Conservation (phyloP, 2,797 vertebrate genomes). For the Acridotheres tristis region DNA sequence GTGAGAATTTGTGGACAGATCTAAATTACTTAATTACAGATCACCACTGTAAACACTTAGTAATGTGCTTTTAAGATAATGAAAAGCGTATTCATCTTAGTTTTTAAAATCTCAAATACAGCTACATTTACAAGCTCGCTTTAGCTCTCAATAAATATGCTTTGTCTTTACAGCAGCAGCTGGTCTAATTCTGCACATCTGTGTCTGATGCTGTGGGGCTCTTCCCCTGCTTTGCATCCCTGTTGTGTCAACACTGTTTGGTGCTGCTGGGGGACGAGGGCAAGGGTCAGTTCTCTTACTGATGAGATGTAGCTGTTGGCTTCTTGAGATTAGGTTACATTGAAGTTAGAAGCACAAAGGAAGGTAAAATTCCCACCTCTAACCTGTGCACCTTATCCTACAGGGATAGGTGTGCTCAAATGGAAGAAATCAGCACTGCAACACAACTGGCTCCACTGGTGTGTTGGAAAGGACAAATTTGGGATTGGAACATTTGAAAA, state of each 20-base stretch:
- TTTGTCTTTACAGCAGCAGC: neutral
- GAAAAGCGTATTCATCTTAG: neutral
- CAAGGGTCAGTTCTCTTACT: conserved; percentile 30
- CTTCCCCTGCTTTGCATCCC: neutral
- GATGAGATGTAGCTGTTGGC: conserved; percentile 16
- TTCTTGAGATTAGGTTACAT: neutral
- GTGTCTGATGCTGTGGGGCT: neutral
- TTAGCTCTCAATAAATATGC: conserved; percentile 9
- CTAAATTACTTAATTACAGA: conserved; percentile 15
- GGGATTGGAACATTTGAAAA: neutral
- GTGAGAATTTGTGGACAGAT: conserved; percentile 30
- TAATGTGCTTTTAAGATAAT: conserved; percentile 44
- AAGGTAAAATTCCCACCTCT: neutral
- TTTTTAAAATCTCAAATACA: conserved; percentile 37
- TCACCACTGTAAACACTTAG: conserved; percentile 6
- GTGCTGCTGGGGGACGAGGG: neutral
- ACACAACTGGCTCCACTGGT: neutral
- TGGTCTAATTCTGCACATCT: neutral
- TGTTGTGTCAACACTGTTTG: conserved; percentile 23
- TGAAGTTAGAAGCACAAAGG: neutral
- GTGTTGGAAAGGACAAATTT: neutral
- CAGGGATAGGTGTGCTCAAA: neutral
- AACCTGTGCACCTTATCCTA: neutral
- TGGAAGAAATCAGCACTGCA: neutral
- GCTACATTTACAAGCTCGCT: neutral